Percentiles rank a stretch among this genome's conserved stretches.
phyloP scores from a whole-genome alignment of 2,113 vertebrate genomes.

The Tiliqua scincoides region DNA sequence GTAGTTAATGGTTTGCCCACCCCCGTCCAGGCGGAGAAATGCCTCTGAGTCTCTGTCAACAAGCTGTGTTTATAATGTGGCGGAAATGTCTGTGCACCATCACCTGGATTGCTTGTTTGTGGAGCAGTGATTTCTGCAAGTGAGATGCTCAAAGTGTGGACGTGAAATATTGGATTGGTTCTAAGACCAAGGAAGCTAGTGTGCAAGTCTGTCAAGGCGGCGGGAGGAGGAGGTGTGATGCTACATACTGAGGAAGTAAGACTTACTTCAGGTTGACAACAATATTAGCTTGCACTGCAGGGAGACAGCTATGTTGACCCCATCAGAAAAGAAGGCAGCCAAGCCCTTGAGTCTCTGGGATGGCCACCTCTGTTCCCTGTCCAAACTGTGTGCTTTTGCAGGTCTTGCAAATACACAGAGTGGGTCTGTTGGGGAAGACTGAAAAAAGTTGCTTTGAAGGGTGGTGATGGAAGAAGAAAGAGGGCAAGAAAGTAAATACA shows the following conservation, averaged over 20 bases:
- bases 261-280: conserved; percentile 59
- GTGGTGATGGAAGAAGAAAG: background rate
- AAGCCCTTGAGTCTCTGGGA: background rate
- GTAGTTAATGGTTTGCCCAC: too few species aligned
- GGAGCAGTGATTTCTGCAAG: background rate
- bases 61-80: background rate
- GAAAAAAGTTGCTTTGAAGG: background rate
- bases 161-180: rapidly evolving
- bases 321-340: conserved; percentile 59
- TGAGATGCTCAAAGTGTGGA: rapidly evolving
- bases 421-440: background rate
- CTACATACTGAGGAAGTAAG: conserved; percentile 69
- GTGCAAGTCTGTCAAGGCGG: conserved; percentile 18
- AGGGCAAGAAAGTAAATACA: background rate
- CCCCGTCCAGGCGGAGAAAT: background rate
- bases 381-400: background rate
- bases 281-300: conserved; percentile 83
- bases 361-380: too few species aligned
- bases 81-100: background rate
- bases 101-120: conserved; percentile 4
- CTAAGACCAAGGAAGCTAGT: background rate
- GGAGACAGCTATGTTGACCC: conserved; percentile 79
- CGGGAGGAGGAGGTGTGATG: conserved; percentile 20
- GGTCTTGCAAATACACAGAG: background rate
- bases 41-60: background rate